These are phyloP conservation scores for Amblyornis subalaris DNA, from an alignment of 2,113 vertebrate genomes.

Conservation along the genomic window DNA sequence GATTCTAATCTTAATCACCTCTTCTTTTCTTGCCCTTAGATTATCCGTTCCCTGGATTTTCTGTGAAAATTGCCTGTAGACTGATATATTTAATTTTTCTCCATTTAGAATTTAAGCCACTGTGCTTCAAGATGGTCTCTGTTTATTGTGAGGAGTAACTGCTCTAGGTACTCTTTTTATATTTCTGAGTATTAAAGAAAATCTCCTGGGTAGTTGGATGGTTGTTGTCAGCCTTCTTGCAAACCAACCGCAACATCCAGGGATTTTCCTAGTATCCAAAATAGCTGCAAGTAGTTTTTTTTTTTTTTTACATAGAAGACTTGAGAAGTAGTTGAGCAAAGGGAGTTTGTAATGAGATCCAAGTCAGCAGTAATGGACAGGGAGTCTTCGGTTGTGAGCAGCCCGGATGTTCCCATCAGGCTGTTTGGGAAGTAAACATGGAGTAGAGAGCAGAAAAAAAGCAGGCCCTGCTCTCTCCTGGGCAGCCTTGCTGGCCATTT, in stretches of 20 bases:
- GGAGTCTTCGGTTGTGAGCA: neutral
- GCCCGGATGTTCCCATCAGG: neutral
- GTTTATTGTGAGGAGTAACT: neutral
- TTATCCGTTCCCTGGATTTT: neutral
- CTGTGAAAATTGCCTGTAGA: neutral
- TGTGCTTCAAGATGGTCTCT: neutral
- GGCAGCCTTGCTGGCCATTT: too few species aligned
- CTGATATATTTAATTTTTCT: neutral
- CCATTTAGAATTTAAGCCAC: neutral
- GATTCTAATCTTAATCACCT: neutral
- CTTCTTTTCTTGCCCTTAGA: neutral
- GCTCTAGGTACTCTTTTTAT: neutral
- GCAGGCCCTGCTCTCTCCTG: too few species aligned
- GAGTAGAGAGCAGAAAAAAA: neutral
- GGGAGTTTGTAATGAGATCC: neutral
- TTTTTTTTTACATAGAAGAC: neutral
- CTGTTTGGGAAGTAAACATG: neutral
- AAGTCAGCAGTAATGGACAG: rapidly evolving
- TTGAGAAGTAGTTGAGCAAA: neutral
- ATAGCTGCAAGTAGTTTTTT: rapidly evolving
- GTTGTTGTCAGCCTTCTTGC: neutral
- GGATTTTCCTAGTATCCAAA: neutral
- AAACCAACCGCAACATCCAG: neutral
- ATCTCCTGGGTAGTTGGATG: neutral
- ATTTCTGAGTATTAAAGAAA: neutral